Evolutionary conservation across 2,888 invertebrate species (phyloP), one percentile per base, ranked within the genome.

Genomic region (Oscheius sp.): DNA sequence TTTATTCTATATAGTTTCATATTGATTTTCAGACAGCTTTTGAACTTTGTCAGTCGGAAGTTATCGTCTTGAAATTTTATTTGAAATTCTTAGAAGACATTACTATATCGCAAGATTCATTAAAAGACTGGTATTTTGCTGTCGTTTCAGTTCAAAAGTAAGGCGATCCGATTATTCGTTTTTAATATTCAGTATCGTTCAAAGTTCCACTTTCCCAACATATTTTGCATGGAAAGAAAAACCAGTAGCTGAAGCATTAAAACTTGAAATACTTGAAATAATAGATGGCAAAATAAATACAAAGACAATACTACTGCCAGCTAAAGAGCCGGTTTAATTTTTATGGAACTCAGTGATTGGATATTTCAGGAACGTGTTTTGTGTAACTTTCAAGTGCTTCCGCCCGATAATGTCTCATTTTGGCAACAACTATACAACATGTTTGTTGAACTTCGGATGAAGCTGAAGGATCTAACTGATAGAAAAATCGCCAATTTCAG

Each of bases 31-130:
- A 66, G 66, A 28, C 38, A 17, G 6, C 57, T 14, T 12, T 66
- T 17, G 66, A 66, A n/a, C 57, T 56, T 56, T 24, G 56, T 2
- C 32, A 41, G 9, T 66, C 57, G 4, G 66, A 66, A 44, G 17
- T 44, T 2, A 32, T 56, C 20, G 28, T 22, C 32, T 12, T 44
- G 5, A 12, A n/a, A 20, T 54, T 66, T 14, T 22, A 56, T 17
- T 4, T 24, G 5, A 8, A 14, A 6, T 51, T 56, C 26, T 20
- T 66, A n/a, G 45, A 66, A 22, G 66, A 66, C 22, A 9, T 62
- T 9, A 22, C 3, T 1, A n/a, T 14, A n/a, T n/a, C n/a, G n/a
- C n/a, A n/a, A n/a, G n/a, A n/a, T n/a, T n/a, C n/a, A n/a, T n/a
- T n/a, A n/a, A n/a, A n/a, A n/a, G n/a, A n/a, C n/a, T n/a, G n/a